phyloP scores from a whole-genome alignment of 1,140 invertebrate genomes.

The Drosophila insularis region DNA sequence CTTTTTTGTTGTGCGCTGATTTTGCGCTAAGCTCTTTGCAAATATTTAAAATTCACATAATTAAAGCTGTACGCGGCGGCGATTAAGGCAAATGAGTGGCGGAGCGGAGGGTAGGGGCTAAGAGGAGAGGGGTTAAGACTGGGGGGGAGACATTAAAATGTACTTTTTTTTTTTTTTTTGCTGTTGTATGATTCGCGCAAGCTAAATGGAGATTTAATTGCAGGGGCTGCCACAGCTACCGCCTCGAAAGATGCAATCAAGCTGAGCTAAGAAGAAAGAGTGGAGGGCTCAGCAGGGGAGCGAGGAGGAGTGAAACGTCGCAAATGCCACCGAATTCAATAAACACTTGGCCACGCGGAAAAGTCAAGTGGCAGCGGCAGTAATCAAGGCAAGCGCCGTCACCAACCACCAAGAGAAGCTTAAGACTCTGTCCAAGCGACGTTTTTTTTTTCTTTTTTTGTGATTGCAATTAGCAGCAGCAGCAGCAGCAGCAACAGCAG shows the following conservation, averaged over 20 bases:
- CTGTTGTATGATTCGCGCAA: conserved; percentile 47
- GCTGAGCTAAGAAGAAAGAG: conserved; percentile 6
- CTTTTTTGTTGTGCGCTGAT: conserved; percentile 60
- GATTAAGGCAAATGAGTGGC: conserved; percentile 51
- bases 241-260: conserved; percentile 67
- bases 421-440: background rate
- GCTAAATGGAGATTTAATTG: conserved; percentile 81
- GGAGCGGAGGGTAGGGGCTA: background rate
- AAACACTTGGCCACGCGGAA: conserved; percentile 73
- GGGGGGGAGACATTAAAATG: conserved; percentile 56
- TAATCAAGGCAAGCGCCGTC: conserved; percentile 61
- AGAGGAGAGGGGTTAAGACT: background rate
- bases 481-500: conserved; percentile 5
- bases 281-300: background rate
- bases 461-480: conserved; percentile 67
- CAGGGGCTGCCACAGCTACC: conserved; percentile 64
- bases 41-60: conserved; percentile 81
- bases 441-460: conserved; percentile 24
- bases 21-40: conserved; percentile 76
- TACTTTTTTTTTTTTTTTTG: conserved; percentile 54
- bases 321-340: conserved; percentile 80
- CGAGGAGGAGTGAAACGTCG: background rate
- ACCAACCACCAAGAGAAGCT: conserved; percentile 14
- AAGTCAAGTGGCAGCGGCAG: conserved; percentile 73
- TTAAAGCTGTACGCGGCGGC: conserved; percentile 62